These are phyloP conservation scores for Mactromeris polynyma DNA, from an alignment of 2,888 invertebrate species.

Conservation along the genomic window DNA sequence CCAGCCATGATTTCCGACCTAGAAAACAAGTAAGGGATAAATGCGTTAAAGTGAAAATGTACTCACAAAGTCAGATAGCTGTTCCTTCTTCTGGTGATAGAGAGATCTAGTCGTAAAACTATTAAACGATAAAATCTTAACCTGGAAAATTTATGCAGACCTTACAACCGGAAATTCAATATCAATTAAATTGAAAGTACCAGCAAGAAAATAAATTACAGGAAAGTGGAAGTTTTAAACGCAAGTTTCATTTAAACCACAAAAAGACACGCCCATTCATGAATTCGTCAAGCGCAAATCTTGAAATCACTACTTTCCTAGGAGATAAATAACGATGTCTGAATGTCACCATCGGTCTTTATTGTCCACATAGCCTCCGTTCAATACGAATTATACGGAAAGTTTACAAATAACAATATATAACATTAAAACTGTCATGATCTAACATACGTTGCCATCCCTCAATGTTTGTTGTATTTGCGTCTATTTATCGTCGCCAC, in stretches of 20 bases:
- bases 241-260: neutral
- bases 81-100: neutral
- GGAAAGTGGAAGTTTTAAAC: neutral
- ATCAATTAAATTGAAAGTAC: conserved; percentile 9
- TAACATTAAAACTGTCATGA: too few relatives aligned
- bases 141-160: conserved; percentile 9
- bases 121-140: neutral
- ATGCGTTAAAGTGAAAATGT: neutral
- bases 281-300: too few relatives aligned
- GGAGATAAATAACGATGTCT: too few relatives aligned
- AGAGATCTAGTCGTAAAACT: neutral
- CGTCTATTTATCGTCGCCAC: too few relatives aligned
- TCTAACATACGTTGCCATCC: too few relatives aligned
- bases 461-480: too few relatives aligned
- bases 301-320: too few relatives aligned
- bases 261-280: neutral
- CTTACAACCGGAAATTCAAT: neutral
- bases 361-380: too few relatives aligned
- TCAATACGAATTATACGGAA: too few relatives aligned
- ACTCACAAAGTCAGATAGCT: neutral
- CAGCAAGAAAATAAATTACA: neutral
- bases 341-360: too few relatives aligned
- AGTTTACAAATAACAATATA: too few relatives aligned
- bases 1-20: neutral
- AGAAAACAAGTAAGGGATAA: neutral